Conservation (phyloP, 2,797 vertebrate species). For the Gobionotothen gibberifrons region DNA sequence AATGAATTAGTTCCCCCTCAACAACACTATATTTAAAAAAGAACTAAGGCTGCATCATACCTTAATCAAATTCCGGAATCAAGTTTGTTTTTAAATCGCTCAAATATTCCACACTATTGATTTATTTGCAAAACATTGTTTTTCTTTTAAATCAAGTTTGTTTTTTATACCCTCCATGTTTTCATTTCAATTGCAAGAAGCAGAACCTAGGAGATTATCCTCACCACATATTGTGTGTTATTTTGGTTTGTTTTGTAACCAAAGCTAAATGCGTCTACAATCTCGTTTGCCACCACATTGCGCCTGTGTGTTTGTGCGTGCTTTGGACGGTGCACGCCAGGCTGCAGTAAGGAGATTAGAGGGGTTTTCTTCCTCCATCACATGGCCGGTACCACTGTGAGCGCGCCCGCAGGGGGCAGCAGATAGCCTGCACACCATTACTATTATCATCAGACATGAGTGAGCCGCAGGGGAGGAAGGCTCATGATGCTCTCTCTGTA, state of each 20-base stretch:
- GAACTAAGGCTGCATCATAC: not conserved
- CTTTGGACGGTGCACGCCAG: not conserved
- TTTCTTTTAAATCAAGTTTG: not conserved
- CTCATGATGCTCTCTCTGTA: conserved; percentile 8
- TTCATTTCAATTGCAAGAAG: not conserved
- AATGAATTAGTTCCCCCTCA: not conserved
- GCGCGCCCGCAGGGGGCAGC: conserved; percentile 67
- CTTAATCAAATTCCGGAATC: not conserved
- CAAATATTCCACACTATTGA: not conserved
- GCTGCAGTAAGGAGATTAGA: conserved; percentile 62
- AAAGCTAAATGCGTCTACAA: conserved; percentile 38
- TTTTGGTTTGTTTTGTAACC: conserved; percentile 29
- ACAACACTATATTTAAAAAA: not conserved
- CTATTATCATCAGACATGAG: conserved; percentile 22
- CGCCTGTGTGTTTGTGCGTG: conserved; percentile 10
- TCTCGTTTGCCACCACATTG: conserved; percentile 55
- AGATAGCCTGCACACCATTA: conserved; percentile 48
- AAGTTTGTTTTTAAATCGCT: not conserved
- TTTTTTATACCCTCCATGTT: not conserved
- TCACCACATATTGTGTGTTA: conserved; percentile 5
- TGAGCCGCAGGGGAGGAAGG: conserved; percentile 20
- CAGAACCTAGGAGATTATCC: conserved; percentile 15
- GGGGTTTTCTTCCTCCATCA: conserved; percentile 25
- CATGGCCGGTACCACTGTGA: conserved; percentile 23
- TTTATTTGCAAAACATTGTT: not conserved